Evolutionary conservation across 1,140 invertebrate genomes (phyloP).

Genomic region (Lepidurus packardi): DNA sequence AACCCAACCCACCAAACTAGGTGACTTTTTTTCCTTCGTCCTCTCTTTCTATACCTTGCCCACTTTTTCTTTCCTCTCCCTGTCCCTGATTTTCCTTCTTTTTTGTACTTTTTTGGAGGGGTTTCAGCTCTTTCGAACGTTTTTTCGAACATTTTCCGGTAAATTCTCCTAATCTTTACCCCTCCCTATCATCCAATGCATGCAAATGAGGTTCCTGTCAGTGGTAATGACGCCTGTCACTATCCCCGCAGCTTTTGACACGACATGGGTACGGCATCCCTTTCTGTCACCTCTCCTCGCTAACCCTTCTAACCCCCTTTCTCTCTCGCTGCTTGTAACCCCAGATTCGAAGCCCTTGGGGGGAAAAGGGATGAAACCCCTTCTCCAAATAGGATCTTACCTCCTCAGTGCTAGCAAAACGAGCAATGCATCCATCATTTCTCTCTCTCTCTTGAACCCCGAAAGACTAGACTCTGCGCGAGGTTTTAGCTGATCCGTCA

Average conservation of each 20-base stretch:
- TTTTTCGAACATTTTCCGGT: neutral
- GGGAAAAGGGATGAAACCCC: neutral
- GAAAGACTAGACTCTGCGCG: neutral
- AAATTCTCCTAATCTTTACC: neutral
- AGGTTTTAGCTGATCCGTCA: slow-evolving; percentile 10
- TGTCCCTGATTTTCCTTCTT: neutral
- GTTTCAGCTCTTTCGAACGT: neutral
- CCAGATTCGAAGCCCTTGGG: no score
- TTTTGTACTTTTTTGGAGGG: neutral
- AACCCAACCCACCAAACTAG: neutral
- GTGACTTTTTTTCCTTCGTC: neutral
- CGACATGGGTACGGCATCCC: neutral
- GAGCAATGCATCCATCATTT: slow-evolving; percentile 2
- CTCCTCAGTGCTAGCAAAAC: neutral
- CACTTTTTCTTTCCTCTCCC: neutral
- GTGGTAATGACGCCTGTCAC: slow-evolving; percentile 7
- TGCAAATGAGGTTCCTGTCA: slow-evolving; percentile 18
- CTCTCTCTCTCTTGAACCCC: slow-evolving; percentile 8
- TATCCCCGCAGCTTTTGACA: neutral
- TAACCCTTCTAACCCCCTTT: no score
- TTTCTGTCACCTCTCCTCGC: neutral
- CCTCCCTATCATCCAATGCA: neutral
- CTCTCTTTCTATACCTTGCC: neutral
- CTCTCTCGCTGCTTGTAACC: no score
- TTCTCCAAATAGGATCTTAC: neutral